Evolutionary conservation across 92 coral and sea anemone genomes (phyloP).

Genomic region (Actinernus sp.): DNA sequence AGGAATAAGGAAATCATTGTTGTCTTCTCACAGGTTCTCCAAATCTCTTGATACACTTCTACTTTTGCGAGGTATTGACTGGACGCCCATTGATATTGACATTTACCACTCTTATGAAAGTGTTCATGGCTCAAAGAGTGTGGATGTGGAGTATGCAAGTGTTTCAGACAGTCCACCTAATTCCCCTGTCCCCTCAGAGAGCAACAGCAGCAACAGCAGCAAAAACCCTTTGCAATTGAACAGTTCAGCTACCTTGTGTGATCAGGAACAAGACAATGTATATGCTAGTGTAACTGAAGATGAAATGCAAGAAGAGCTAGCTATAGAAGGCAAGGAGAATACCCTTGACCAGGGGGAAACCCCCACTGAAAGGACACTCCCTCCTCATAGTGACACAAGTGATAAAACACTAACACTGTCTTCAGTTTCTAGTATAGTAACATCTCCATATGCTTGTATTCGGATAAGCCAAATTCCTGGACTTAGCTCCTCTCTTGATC

Average conservation of each 20-base stretch:
- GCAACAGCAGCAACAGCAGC: background rate
- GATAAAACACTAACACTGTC: too few species aligned
- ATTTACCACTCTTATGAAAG: slow-evolving; percentile 86
- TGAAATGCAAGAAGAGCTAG: slow-evolving; percentile 5
- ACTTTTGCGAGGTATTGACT: slow-evolving; percentile 63
- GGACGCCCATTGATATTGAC: slow-evolving; percentile 67
- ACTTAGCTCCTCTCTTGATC: slow-evolving; percentile 37
- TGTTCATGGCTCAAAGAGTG: slow-evolving; percentile 55
- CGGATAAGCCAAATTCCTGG: slow-evolving; percentile 93
- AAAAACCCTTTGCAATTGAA: slow-evolving; percentile 15
- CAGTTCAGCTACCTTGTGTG: background rate
- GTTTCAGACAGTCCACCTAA: slow-evolving; percentile 50
- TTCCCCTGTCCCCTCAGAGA: slow-evolving; percentile 24
- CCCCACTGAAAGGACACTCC: background rate
- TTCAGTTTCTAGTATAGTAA: slow-evolving; percentile 43
- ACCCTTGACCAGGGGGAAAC: background rate
- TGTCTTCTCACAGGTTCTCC: slow-evolving; percentile 71
- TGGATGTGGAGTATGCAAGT: slow-evolving; percentile 71
- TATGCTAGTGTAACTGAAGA: slow-evolving; percentile 84
- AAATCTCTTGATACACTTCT: slow-evolving; percentile 86
- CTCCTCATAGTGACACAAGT: too few species aligned
- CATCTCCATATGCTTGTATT: slow-evolving; percentile 85
- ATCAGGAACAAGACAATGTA: slow-evolving; percentile 43
- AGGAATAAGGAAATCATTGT: slow-evolving; percentile 8
- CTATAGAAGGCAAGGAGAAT: slow-evolving; percentile 4